phyloP scores from a whole-genome alignment of 2,113 vertebrate genomes.

The Cervus canadensis region DNA sequence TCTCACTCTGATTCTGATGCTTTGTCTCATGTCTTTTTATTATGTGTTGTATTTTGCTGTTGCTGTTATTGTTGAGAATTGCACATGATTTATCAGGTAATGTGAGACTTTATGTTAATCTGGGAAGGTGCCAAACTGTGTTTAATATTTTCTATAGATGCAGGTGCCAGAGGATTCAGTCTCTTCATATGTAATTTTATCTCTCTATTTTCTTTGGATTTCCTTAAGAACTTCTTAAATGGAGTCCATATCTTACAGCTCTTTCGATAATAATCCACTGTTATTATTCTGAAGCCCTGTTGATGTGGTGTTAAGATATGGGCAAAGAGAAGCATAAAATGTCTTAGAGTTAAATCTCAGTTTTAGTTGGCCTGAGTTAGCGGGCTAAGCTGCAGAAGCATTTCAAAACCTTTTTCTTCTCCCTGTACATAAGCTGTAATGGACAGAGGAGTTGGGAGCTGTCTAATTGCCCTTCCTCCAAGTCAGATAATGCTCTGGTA shows the following conservation, averaged over 20 bases:
- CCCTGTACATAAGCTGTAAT: not conserved
- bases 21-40: not conserved
- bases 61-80: not conserved
- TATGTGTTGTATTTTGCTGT: not conserved
- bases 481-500: not conserved
- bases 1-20: not conserved
- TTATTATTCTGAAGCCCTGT: not conserved
- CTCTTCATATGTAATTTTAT: not conserved
- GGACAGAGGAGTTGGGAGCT: not conserved
- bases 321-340: not conserved
- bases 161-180: not conserved
- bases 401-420: not conserved
- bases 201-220: not conserved
- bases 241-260: not conserved
- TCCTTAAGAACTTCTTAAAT: not conserved
- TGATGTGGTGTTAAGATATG: not conserved
- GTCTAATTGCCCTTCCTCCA: not conserved
- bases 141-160: not conserved
- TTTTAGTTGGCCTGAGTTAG: not conserved
- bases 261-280: not conserved
- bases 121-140: not conserved
- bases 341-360: not conserved
- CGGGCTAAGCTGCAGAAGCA: not conserved
- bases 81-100: not conserved
- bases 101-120: not conserved